phyloP scores from a whole-genome alignment of 2,797 vertebrate species.

The Lepilemur septentrionalis region DNA sequence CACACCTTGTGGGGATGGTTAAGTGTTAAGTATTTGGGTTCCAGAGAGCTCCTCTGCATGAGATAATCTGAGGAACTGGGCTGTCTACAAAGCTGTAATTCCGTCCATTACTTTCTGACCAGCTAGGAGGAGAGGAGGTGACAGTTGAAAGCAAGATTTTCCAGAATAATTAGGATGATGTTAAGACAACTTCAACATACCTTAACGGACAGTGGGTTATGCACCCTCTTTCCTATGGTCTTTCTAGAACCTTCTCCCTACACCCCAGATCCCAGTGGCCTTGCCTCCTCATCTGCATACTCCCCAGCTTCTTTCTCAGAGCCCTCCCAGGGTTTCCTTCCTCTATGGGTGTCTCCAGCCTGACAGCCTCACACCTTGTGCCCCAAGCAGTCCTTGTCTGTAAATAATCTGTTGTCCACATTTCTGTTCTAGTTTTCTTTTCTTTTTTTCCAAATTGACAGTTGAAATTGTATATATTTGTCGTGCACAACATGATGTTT shows the following conservation, averaged over 20 bases:
- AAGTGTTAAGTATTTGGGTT: constrained; percentile 38
- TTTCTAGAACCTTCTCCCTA: not conserved
- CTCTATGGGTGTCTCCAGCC: not conserved
- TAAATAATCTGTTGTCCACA: not conserved
- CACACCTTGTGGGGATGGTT: not conserved
- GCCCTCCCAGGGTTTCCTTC: not conserved
- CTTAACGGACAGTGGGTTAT: not conserved
- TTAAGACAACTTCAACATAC: constrained; percentile 20
- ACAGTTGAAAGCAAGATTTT: constrained; percentile 38
- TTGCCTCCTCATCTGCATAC: not conserved
- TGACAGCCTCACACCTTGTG: not conserved
- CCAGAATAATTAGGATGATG: not conserved
- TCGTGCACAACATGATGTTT: not conserved
- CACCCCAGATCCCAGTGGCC: not conserved
- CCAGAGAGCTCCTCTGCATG: constrained; percentile 11
- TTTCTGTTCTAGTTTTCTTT: constrained; percentile 48
- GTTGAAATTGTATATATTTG: not conserved
- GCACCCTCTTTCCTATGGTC: not conserved
- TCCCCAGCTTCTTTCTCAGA: not conserved
- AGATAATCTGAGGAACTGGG: constrained; percentile 7
- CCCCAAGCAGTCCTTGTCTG: not conserved
- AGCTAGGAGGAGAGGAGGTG: constrained; percentile 16
- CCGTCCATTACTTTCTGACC: constrained; percentile 45
- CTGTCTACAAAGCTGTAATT: constrained; percentile 41
- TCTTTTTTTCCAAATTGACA: not conserved